Percentiles rank a stretch among this genome's conserved stretches.
phyloP scores from a whole-genome alignment of 1,140 invertebrate species.

The Magallana gigas region DNA sequence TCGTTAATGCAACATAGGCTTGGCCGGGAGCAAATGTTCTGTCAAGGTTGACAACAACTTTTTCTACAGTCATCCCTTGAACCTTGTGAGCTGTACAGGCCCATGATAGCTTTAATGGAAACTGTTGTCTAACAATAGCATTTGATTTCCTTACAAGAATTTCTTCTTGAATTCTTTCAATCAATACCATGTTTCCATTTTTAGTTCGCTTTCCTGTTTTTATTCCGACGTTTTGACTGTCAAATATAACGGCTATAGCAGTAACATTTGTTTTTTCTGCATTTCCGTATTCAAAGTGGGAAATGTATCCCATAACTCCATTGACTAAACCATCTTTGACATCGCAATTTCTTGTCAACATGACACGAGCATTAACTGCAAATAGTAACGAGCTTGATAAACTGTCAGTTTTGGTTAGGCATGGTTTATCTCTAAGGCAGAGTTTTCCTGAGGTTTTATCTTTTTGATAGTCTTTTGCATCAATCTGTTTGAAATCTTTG shows the following conservation, averaged over 20 bases:
- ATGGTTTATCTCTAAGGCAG: constrained; percentile 17
- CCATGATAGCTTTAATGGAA: constrained; percentile 16
- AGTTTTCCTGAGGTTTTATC: constrained; percentile 10
- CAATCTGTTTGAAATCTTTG: background rate
- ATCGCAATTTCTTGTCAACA: too few species aligned
- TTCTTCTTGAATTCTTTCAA: background rate
- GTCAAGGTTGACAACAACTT: too few species aligned
- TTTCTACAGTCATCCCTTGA: constrained; percentile 15
- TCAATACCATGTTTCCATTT: background rate
- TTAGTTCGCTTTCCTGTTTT: too few species aligned
- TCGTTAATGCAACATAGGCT: too few species aligned
- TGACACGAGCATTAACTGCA: too few species aligned
- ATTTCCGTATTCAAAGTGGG: too few species aligned
- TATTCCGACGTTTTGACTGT: too few species aligned
- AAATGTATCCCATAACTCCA: too few species aligned
- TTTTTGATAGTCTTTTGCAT: background rate
- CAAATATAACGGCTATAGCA: too few species aligned
- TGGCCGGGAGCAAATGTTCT: too few species aligned
- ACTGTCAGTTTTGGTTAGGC: background rate
- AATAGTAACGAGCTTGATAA: background rate
- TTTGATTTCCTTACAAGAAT: background rate
- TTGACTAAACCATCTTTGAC: too few species aligned
- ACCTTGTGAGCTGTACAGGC: constrained; percentile 53
- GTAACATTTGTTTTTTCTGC: too few species aligned
- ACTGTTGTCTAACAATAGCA: background rate